A percentile compares a stretch with the other conserved stretches of the same genome.
phyloP scores from a whole-genome alignment of 2,113 vertebrate genomes.

The Tor tambroides region DNA sequence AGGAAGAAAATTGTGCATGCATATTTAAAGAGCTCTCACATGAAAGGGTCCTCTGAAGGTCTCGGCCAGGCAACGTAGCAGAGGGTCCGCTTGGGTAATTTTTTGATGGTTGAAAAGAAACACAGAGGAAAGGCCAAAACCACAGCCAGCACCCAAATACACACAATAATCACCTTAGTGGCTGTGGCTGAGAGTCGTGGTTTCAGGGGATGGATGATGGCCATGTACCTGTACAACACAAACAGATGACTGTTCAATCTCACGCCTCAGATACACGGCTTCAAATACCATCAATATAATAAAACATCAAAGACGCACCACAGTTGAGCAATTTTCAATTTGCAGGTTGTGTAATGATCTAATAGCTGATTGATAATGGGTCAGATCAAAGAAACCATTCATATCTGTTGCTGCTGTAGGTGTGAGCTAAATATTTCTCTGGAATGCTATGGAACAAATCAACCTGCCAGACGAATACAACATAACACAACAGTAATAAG shows the following conservation, averaged over 20 bases:
- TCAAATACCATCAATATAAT: neutral
- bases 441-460: neutral
- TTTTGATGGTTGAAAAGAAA: conserved; percentile 88
- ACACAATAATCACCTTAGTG: conserved; percentile 88
- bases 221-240: conserved; percentile 86
- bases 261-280: neutral
- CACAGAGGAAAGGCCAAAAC: conserved; percentile 93
- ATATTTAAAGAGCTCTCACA: conserved; percentile 76
- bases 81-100: conserved; percentile 83
- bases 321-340: neutral
- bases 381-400: neutral
- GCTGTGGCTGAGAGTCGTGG: conserved; percentile 91
- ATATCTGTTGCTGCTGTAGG: neutral
- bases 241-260: neutral
- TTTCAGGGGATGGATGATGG: conserved; percentile 95
- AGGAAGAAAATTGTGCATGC: neutral
- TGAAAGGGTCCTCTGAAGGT: conserved; percentile 84
- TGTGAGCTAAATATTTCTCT: neutral
- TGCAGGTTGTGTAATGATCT: conserved; percentile 15
- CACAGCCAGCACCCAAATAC: conserved; percentile 94
- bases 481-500: neutral
- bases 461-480: neutral
- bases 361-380: conserved; percentile 16
- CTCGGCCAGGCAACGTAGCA: conserved; percentile 95
- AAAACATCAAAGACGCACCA: conserved; percentile 11